Evolutionary conservation across 1,140 invertebrate species (phyloP).

Genomic region (Sitodiplosis mosellana): DNA sequence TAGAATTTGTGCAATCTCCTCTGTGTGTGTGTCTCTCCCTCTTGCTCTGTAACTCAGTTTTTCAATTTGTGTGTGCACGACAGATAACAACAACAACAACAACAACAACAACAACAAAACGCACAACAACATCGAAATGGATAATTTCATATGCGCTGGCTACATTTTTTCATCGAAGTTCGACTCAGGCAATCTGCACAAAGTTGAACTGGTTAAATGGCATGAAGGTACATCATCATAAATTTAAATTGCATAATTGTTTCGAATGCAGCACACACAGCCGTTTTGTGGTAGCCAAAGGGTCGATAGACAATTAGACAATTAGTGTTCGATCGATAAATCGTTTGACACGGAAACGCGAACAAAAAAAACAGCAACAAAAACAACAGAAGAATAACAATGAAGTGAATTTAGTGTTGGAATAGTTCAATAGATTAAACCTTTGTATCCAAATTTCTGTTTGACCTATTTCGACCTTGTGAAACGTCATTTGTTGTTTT

Average conservation of each 20-base stretch:
- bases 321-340: not conserved
- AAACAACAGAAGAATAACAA: not conserved
- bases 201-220: constrained; percentile 44
- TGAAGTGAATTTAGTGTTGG: not conserved
- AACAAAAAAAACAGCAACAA: not conserved
- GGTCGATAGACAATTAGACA: not conserved
- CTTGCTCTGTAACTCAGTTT: no score
- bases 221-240: constrained; percentile 16
- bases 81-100: not conserved
- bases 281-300: no score
- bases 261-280: constrained; percentile 4
- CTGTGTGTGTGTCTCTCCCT: no score
- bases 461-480: constrained; percentile 1
- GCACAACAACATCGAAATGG: not conserved
- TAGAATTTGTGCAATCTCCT: not conserved
- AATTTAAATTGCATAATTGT: constrained; percentile 16
- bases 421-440: not conserved
- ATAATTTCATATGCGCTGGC: constrained; percentile 28
- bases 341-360: not conserved
- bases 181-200: constrained; percentile 72
- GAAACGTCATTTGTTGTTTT: not conserved
- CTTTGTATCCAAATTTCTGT: not conserved
- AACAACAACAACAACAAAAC: not conserved
- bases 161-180: constrained; percentile 62
- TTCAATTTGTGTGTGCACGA: not conserved